phyloP scores from a whole-genome alignment of 2,888 invertebrate genomes.

The Cyclophora punctaria region DNA sequence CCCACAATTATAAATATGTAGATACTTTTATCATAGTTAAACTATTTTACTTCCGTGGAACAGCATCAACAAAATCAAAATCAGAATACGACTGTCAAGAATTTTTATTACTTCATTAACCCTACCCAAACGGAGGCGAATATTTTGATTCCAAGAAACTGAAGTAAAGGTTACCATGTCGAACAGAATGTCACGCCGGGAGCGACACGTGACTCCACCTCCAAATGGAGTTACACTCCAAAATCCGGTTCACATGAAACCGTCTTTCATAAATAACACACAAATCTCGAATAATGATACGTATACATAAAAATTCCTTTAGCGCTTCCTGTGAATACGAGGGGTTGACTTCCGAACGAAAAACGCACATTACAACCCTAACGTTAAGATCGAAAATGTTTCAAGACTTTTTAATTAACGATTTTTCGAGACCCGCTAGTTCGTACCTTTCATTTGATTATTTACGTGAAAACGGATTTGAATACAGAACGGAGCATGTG shows the following conservation, averaged over 20 bases:
- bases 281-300: constrained; percentile 51
- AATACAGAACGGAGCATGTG: too few species aligned
- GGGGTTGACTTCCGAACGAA: constrained; percentile 32
- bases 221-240: constrained; percentile 18
- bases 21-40: too few species aligned
- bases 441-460: constrained; percentile 5
- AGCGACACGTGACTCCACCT: constrained; percentile 2
- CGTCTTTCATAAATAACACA: constrained; percentile 49
- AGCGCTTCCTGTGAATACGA: constrained; percentile 51
- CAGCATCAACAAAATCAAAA: too few species aligned
- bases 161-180: constrained; percentile 8
- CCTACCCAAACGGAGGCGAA: neutral
- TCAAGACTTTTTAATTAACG: too few species aligned
- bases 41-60: too few species aligned
- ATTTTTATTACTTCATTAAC: too few species aligned
- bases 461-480: too few species aligned
- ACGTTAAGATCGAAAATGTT: constrained; percentile 19
- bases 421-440: constrained; percentile 15
- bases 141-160: constrained; percentile 7
- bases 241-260: constrained; percentile 30
- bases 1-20: too few species aligned
- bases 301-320: constrained; percentile 56
- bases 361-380: constrained; percentile 18
- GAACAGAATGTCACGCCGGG: constrained; percentile 7
- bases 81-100: too few species aligned